Evolutionary conservation across 2,113 vertebrate genomes (phyloP).

Genomic region (Sakesphorus luctuosus): DNA sequence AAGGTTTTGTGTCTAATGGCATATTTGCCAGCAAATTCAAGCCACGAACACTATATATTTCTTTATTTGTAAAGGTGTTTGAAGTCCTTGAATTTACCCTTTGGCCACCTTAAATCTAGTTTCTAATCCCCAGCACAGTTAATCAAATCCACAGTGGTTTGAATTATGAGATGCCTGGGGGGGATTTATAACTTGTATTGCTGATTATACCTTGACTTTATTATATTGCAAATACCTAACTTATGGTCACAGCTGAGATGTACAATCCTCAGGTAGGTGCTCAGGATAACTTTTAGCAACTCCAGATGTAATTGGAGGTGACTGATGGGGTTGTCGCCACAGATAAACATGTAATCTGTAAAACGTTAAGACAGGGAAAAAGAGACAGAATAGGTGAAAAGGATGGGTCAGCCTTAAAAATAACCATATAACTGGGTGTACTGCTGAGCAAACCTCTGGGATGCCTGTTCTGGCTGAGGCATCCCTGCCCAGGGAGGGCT

Average conservation of each 20-base stretch:
- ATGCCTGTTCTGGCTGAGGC: background rate
- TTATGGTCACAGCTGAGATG: background rate
- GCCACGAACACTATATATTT: background rate
- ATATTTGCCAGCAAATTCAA: background rate
- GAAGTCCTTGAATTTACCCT: constrained; percentile 53
- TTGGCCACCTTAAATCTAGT: constrained; percentile 32
- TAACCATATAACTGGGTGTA: background rate
- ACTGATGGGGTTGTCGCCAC: background rate
- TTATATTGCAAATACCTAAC: constrained; percentile 37
- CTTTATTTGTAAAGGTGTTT: constrained; percentile 34
- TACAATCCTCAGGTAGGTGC: constrained; percentile 43
- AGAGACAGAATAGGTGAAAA: background rate
- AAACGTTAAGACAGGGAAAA: background rate
- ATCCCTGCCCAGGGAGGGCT: background rate
- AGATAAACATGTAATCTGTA: background rate
- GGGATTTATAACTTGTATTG: constrained; percentile 37
- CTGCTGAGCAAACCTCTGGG: background rate
- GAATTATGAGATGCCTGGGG: constrained; percentile 45
- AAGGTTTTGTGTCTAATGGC: constrained; percentile 36
- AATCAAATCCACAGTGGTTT: constrained; percentile 30
- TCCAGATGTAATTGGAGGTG: background rate
- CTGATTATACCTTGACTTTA: constrained; percentile 54
- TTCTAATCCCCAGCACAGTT: background rate
- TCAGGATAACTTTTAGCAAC: constrained; percentile 15
- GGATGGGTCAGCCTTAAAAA: background rate